Base-by-base conservation (phyloP, 2,888 invertebrate genomes). In the Agriopis aurantiaria region DNA sequence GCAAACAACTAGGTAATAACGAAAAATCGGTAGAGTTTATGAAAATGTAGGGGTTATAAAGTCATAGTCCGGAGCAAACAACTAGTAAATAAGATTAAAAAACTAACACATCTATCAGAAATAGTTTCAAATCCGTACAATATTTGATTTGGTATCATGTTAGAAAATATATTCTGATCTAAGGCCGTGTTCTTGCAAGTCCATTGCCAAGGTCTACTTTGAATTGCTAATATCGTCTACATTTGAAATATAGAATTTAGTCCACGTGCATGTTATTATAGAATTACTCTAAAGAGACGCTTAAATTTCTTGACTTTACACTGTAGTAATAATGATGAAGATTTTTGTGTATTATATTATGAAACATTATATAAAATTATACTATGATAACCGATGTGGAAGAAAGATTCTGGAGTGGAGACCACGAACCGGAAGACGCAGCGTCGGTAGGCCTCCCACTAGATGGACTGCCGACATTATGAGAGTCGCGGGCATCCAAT, bases 131-230 rank as follows among this genome's bases (percentile, higher is more conserved):
- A 41, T 9, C 33, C 40, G 12, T 23, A 23, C 17, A 59, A 59
- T 49, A 33, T 49, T 49, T 23, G 17, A 14, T 0, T 40, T 11
- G 33, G 56, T 60, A 63, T 23, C 17, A 23, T 43, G 43, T 59
- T 58, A 66, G 53, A 48, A 14, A 62, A 64, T 10, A 59, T 58
- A 57, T 23, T 61, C 52, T 6, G 55, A 55, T 11, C 55, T 57
- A 57, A 57, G 43, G 56, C 43, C 56, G 10, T 33, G 56, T 10
- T 79, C 80, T 80, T 73, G 69, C 78, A 79, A 84, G 77, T 78
- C 74, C 81, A 85, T 71, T 79, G 82, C 65, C 84, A 84, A 84
- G 82, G 85, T 78, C 64, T n/a, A 12, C 7, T 80, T 79, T 79
- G 79, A 80, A 79, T 83, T 82, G 78, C 78, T 75, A 80, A 80